Percentiles rank a stretch among this genome's conserved stretches.
These are phyloP conservation scores for Orestias chungarensis DNA, from an alignment of 2,797 vertebrate genomes.

Conservation along the genomic window DNA sequence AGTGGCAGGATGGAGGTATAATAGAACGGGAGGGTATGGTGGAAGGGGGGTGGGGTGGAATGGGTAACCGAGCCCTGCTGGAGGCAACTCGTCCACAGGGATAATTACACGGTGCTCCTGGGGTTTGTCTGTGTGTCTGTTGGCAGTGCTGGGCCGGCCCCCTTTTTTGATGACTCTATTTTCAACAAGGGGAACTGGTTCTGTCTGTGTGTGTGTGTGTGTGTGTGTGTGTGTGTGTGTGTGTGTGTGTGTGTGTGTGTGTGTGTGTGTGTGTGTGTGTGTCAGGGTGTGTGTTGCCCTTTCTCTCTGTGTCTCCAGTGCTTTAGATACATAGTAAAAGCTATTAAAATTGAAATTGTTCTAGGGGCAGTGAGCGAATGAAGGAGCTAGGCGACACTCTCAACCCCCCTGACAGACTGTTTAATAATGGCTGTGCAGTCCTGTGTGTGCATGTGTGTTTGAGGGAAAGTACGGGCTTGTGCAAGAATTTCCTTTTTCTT, in stretches of 20 bases:
- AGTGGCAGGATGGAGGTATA: conserved; percentile 86
- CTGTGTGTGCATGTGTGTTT: conserved; percentile 27
- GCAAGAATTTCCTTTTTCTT: conserved; percentile 50
- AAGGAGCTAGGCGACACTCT: conserved; percentile 82
- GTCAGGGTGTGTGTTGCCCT: conserved; percentile 48
- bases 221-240: conserved; percentile 29
- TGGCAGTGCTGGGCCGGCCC: conserved; percentile 77
- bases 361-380: conserved; percentile 89
- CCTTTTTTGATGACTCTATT: conserved; percentile 99
- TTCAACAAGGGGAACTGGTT: conserved; percentile 78
- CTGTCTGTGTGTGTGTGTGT: conserved; percentile 28
- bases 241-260: conserved; percentile 27
- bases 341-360: conserved; percentile 99
- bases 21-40: conserved; percentile 54
- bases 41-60: conserved; percentile 73
- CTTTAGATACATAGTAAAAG: conserved; percentile 99
- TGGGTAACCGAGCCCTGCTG: conserved; percentile 93
- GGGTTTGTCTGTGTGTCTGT: conserved; percentile 87
- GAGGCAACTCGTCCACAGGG: conserved; percentile 94
- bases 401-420: conserved; percentile 88
- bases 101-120: conserved; percentile 97
- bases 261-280: conserved; percentile 28
- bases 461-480: conserved; percentile 37
- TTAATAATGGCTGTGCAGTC: conserved; percentile 84
- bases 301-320: conserved; percentile 79